Base-by-base conservation (phyloP, 2,113 vertebrate genomes). In the Chaetodon trifascialis region DNA sequence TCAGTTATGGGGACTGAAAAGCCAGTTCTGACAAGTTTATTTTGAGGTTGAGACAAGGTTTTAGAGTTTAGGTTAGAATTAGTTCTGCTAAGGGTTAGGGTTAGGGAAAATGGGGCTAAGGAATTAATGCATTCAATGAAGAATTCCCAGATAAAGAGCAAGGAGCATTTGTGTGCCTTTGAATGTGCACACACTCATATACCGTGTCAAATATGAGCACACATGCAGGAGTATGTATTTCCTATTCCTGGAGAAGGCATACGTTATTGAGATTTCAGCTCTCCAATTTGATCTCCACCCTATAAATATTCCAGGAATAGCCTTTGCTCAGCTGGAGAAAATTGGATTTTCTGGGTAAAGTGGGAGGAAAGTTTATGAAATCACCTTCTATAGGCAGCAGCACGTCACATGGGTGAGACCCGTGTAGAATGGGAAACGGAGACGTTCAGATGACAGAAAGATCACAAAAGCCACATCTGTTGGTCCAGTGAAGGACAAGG, bases 241-340 rank as follows among this genome's bases (percentile, higher is more conserved):
- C 23, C 9, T 72, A 73, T 79, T 14, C 58, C 63, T 46, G 17
- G 7, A 36, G 40, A 56, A 74, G 58, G 80, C 44, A 59, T 86
- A 77, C 8, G 38, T 40, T 40, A 40, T 40, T 40, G 42, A 44
- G 80, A 72, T 86, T 86, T 85, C 84, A 87, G 56, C 67, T 83
- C 66, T 83, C 79, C 88, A 92, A 89, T 93, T 90, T 90, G 86
- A 91, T 91, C 89, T 89, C 56, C 40, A 79, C 64, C 79, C 70
- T 82, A 86, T 90, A 91, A 92, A 93, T 86, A 91, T 85, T 92
- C 86, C 87, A 81, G 63, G 83, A 89, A 93, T 92, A 89, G 85
- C 88, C 83, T 84, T 76, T 86, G 77, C 90, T 86, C 82, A 74
- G 83, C 76, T 79, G 80, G 81, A 84, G 85, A 89, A 93, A 87